phyloP scores from a whole-genome alignment of 2,797 vertebrate genomes.

The Valencia hispanica region DNA sequence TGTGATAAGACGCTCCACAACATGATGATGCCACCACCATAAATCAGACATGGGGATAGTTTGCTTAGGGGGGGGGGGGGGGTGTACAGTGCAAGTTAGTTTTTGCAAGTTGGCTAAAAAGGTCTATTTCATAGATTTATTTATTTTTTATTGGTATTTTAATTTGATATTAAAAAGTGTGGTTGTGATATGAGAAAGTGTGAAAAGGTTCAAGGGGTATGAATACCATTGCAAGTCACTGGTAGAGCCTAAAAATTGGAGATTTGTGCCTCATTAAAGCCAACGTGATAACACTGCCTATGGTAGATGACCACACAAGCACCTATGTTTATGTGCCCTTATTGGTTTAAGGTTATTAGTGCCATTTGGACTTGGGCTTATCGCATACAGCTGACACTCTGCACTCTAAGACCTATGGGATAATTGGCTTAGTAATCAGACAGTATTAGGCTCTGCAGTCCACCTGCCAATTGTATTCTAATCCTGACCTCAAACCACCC shows the following conservation, averaged over 20 bases:
- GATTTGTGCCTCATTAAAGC: not conserved
- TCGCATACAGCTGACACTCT: conserved; percentile 40
- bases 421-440: conserved; percentile 75
- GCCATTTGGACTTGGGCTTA: conserved; percentile 37
- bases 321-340: not conserved
- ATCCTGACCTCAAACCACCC: conserved; percentile 41
- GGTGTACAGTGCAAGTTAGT: no score
- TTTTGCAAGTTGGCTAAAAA: not conserved
- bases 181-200: not conserved
- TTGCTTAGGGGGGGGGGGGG: no score
- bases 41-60: not conserved
- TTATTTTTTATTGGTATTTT: not conserved
- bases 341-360: conserved; percentile 7
- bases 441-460: conserved; percentile 32
- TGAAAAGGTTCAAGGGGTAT: not conserved
- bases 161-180: not conserved
- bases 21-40: not conserved
- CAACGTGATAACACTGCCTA: not conserved
- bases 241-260: not conserved
- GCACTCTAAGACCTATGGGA: conserved; percentile 43
- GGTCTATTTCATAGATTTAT: not conserved
- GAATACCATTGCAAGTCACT: not conserved
- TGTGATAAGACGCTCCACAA: not conserved
- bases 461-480: conserved; percentile 41
- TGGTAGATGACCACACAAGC: not conserved